phyloP scores from a whole-genome alignment of 2,113 vertebrate genomes.

The Corapipo altera region DNA sequence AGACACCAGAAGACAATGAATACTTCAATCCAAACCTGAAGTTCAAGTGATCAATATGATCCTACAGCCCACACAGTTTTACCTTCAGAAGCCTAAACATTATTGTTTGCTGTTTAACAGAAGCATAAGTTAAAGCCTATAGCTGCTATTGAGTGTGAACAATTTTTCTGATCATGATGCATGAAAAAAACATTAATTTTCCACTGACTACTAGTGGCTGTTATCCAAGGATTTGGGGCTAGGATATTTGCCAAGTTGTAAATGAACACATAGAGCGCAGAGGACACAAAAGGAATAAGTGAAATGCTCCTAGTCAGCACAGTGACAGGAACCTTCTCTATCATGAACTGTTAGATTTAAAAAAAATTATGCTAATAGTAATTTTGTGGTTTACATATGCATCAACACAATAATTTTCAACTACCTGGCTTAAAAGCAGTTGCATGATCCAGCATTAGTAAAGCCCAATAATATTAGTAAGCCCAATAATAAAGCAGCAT shows the following conservation, averaged over 20 bases:
- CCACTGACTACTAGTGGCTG: not conserved
- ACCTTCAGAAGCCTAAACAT: not conserved
- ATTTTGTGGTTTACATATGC: not conserved
- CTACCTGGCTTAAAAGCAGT: not conserved
- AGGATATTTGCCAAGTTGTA: not conserved
- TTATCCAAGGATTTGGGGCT: not conserved
- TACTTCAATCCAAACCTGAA: not conserved
- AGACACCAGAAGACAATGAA: not conserved
- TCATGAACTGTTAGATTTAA: not conserved
- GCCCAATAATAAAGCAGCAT: not conserved
- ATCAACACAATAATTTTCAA: not conserved
- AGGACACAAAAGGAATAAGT: not conserved
- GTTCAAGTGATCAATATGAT: not conserved
- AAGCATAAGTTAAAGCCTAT: not conserved
- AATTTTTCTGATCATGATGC: not conserved
- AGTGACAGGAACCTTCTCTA: not conserved
- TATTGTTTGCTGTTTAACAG: not conserved
- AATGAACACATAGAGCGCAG: accelerated
- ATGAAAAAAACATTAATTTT: not conserved
- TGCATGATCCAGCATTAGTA: not conserved
- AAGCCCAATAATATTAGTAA: not conserved
- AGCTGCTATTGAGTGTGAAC: not conserved
- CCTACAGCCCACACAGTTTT: not conserved
- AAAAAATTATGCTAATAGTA: not conserved
- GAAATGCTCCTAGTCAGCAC: not conserved